Evolutionary conservation across 30 jellyfish, hydroid and myxozoan genomes (phyloP).

Genomic region (Cassiopea andromeda): DNA sequence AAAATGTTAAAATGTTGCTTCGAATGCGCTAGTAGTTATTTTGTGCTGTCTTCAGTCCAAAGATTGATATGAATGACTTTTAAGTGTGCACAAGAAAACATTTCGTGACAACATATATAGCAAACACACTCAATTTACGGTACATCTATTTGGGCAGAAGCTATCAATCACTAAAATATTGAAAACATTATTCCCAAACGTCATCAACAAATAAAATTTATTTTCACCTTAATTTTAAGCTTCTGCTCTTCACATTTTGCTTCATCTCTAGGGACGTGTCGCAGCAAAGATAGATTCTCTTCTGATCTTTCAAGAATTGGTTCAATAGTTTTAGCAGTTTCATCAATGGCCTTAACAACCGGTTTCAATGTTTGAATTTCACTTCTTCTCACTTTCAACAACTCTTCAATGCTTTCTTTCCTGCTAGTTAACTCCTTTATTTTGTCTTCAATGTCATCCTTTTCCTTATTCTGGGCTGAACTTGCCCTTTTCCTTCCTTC

Average conservation of each 20-base stretch:
- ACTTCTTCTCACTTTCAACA: conserved; percentile 50
- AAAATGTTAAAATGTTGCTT: no score
- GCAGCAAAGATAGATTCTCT: conserved; percentile 25
- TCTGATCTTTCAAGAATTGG: conserved; percentile 60
- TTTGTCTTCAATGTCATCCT: conserved; percentile 60
- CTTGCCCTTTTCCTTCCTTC: conserved; percentile 42
- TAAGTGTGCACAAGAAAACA: no score
- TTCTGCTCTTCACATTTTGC: conserved; percentile 85
- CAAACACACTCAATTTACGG: no score
- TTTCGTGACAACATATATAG: no score
- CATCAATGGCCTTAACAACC: conserved; percentile 64
- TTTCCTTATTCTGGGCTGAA: conserved; percentile 23
- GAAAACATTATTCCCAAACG: no score
- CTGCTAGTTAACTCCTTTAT: conserved; percentile 71
- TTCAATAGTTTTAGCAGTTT: conserved; percentile 29
- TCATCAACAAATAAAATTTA: neutral
- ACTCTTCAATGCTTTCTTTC: conserved; percentile 41
- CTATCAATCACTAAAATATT: no score
- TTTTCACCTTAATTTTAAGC: conserved; percentile 37
- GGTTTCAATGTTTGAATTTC: conserved; percentile 72
- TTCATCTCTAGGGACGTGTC: conserved; percentile 65
- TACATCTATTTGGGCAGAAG: no score
- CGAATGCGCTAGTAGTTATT: no score
- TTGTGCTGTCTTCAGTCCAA: no score
- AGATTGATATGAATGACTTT: no score